Conservation (phyloP, 2,888 invertebrate species). For the Drosophila recens region DNA sequence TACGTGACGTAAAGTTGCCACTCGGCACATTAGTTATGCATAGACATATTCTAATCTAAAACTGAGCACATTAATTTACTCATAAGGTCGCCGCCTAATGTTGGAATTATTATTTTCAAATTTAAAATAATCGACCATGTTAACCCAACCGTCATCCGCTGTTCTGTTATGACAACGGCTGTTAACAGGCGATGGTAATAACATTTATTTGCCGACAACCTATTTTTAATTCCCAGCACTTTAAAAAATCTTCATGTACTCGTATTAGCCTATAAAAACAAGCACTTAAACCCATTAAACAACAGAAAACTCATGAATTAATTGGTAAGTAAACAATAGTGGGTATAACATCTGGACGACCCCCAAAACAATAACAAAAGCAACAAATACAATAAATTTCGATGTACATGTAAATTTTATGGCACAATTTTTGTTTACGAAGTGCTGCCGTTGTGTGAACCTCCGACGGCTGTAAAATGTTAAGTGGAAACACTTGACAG, state of each 20-base stretch:
- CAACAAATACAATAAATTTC: slow-evolving; percentile 20
- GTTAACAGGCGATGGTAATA: slow-evolving; percentile 25
- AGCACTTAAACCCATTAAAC: slow-evolving; percentile 59
- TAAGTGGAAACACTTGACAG: slow-evolving; percentile 56
- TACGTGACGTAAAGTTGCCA: slow-evolving; percentile 49
- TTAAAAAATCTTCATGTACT: neutral
- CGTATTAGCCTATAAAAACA: slow-evolving; percentile 39
- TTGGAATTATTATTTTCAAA: slow-evolving; percentile 12
- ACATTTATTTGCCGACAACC: slow-evolving; percentile 17
- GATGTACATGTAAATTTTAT: slow-evolving; percentile 60
- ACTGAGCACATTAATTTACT: slow-evolving; percentile 13
- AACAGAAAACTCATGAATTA: slow-evolving; percentile 40
- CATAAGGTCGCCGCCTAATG: slow-evolving; percentile 31
- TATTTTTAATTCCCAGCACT: slow-evolving; percentile 12
- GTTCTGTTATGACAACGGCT: slow-evolving; percentile 25
- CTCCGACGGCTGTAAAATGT: slow-evolving; percentile 56
- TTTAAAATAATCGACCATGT: slow-evolving; percentile 7
- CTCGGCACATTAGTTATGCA: slow-evolving; percentile 49
- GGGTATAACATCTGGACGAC: slow-evolving; percentile 41
- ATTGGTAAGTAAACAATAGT: slow-evolving; percentile 62
- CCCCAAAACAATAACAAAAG: slow-evolving; percentile 25
- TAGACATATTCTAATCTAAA: slow-evolving; percentile 45
- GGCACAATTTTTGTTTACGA: slow-evolving; percentile 55
- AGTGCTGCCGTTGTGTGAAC: slow-evolving; percentile 33
- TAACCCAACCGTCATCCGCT: neutral